Conservation (phyloP, 2,888 invertebrate species). For the Diaperis boleti region DNA sequence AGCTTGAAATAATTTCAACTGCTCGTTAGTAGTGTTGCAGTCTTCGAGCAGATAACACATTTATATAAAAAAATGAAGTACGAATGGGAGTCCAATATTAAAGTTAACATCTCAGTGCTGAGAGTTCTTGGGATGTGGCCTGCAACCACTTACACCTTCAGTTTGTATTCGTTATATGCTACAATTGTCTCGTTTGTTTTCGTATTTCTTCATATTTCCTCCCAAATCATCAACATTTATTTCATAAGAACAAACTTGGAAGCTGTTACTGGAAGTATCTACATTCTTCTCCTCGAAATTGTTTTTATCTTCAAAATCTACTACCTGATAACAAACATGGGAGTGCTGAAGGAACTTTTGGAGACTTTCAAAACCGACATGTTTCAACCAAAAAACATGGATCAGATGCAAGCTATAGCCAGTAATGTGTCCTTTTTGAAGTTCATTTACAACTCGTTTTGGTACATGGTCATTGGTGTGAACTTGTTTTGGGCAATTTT, state of each 20-base stretch:
- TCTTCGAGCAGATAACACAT: no score
- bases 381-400: slow-evolving; percentile 24
- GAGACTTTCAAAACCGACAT: slow-evolving; percentile 3
- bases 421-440: not conserved
- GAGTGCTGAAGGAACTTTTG: not conserved
- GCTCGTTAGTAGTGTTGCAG: no score
- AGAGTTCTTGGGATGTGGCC: no score
- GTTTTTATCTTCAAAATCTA: not conserved
- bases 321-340: not conserved
- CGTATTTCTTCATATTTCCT: not conserved
- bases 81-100: no score
- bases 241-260: not conserved
- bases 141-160: no score
- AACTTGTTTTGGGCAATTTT: not conserved
- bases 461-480: not conserved
- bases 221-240: not conserved
- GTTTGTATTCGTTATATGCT: no score
- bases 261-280: not conserved
- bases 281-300: not conserved
- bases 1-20: no score
- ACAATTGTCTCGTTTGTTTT: no score
- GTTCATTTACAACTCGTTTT: not conserved
- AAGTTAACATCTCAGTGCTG: no score
- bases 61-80: no score
- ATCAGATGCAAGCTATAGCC: no score